Base-by-base conservation (phyloP, 2,113 vertebrate genomes). In the Phocoena sinus region DNA sequence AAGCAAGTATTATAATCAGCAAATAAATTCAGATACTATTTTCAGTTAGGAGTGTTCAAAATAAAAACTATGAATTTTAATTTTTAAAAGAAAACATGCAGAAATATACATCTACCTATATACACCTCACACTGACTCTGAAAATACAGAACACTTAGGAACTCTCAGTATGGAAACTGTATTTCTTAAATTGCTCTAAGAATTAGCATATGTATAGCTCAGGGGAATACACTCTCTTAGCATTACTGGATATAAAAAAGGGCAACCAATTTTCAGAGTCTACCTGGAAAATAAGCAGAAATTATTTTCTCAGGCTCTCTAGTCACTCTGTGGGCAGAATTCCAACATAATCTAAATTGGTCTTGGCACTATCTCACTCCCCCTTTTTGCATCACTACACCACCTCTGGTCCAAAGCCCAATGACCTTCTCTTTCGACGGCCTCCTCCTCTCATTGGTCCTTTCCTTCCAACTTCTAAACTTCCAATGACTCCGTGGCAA, bases 211-310 rank as follows among this genome's bases (percentile, higher is more conserved):
- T 11, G 9, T 28, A 76, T 18, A 79, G 36, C 58, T 71, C 21
- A n/a, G 20, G 65, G 71, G 53, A 53, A 96, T 89, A 85, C 14
- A 79, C 23, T 38, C 20, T 63, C 70, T 50, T 89, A 82, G 38
- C 28, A 91, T 71, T 38, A 70, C 28, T 6, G 0, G 62, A 50
- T 81, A 89, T 82, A 56, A 88, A 81, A 87, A 88, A 33, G 28
- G 31, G 36, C 33, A 89, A 91, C 2, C 26, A 74, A 53, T 95
- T 92, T 90, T 80, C 76, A 90, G n/a, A 81, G 28, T 83, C 81
- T 84, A 84, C 87, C 82, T 96, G 62, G 65, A 79, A 94, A 89
- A 47, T 10, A 94, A 79, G 62, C 33, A 96, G 23, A 68, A 76
- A 91, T 70, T 31, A 63, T 56, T 79, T 94, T 76, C 92, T 91